phyloP scores from a whole-genome alignment of 2,797 vertebrate species.

The Amazona ochrocephala region DNA sequence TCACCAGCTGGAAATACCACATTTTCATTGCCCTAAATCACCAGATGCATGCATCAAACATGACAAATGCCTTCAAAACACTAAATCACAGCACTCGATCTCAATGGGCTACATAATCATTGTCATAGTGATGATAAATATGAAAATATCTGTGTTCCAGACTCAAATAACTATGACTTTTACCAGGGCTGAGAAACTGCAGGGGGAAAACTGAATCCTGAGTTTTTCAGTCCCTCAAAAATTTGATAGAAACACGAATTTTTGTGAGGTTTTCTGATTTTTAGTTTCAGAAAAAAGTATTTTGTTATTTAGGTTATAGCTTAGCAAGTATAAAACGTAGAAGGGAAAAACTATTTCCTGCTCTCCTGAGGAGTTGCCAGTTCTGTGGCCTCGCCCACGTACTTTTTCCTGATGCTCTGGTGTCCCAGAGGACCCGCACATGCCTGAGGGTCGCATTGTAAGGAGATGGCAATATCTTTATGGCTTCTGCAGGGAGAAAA shows the following conservation, averaged over 20 bases:
- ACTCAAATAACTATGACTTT: neutral
- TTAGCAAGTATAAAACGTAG: neutral
- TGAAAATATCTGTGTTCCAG: conserved; percentile 18
- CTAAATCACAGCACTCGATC: conserved; percentile 46
- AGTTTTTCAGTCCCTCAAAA: neutral
- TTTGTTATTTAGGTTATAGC: neutral
- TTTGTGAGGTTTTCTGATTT: neutral
- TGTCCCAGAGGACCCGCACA: accelerated
- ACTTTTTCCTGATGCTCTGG: neutral
- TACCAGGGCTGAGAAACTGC: neutral
- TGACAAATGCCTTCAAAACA: conserved; percentile 47
- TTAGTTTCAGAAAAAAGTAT: neutral
- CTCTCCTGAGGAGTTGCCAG: neutral
- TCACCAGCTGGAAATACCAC: neutral
- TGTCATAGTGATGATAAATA: conserved; percentile 19
- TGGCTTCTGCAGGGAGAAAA: neutral
- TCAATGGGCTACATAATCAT: conserved; percentile 59
- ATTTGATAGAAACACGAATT: neutral
- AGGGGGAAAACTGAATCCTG: neutral
- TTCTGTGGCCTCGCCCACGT: neutral
- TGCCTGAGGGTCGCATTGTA: neutral
- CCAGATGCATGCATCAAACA: conserved; percentile 52
- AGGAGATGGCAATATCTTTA: neutral
- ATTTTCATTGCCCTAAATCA: conserved; percentile 24
- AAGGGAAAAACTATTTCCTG: neutral